Base-by-base conservation (phyloP, 2,797 vertebrate genomes). In the Synaphobranchus kaupii region DNA sequence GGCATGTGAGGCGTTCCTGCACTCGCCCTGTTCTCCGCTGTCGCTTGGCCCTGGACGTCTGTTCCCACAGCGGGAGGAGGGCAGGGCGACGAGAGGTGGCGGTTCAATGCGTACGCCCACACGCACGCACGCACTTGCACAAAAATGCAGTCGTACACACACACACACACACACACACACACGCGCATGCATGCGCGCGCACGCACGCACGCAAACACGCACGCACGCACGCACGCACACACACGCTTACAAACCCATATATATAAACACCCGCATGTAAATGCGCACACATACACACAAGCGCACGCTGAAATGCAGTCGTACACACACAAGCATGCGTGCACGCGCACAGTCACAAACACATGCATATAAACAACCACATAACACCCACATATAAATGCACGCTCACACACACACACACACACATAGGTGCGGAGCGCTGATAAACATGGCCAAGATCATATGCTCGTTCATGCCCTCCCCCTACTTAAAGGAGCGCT, bases 391-490 rank as follows among this genome's bases (percentile, higher is more conserved):
- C 25, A 63, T 63, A 25, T n/a, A 25, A n/a, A 63, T 5, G 20
- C 60, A 63, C 20, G 1, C 60, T 4, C 60, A 89, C 86, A 86
- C 90, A 91, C 84, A 83, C 90, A 93, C 89, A 88, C 78, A 48
- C 25, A 48, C 68, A 78, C 66, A 8, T 9, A 68, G 25, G 91
- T 92, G 91, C 91, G 66, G 22, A 76, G 89, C 86, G 80, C 63
- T 71, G 88, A 89, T 84, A 34, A n/a, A 68, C 1, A 2, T 6
- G 17, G 31, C 73, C 17, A 20, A 47, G 73, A 39, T 78, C 73
- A 39, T 44, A 39, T 44, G 34, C 39, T 78, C 39, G 34, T n/a
- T 31, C 44, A 7, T 20, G 44, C 78, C 44, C 44, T 6, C 71
- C 2, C 71, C 71, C 71, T 84, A 85, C 90, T 84, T 85, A 86